phyloP scores from a whole-genome alignment of 2,797 vertebrate genomes.

The Microhierax caerulescens region DNA sequence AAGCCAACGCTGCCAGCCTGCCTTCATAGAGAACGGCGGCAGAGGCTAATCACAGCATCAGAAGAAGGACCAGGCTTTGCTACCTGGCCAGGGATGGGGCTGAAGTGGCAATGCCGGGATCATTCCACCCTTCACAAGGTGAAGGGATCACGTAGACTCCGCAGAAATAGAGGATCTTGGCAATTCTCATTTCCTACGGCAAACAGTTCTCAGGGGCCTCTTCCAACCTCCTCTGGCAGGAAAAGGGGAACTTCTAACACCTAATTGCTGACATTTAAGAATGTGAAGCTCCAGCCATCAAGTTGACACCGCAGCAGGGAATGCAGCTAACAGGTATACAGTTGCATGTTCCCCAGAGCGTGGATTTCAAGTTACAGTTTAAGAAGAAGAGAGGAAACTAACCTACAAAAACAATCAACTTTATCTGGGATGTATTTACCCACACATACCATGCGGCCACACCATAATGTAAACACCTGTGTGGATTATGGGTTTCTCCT shows the following conservation, averaged over 20 bases:
- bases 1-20: background rate
- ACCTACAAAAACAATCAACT: background rate
- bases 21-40: fast-evolving
- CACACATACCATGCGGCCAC: background rate
- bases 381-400: background rate
- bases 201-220: slow-evolving; percentile 33
- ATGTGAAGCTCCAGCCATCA: slow-evolving; percentile 7
- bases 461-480: background rate
- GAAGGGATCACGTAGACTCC: background rate
- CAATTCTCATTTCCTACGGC: background rate
- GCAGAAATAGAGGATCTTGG: background rate
- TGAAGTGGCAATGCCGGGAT: background rate
- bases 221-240: slow-evolving; percentile 30
- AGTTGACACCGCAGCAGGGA: background rate
- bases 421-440: slow-evolving; percentile 10
- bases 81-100: background rate
- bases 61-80: background rate
- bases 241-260: slow-evolving; percentile 37
- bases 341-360: background rate
- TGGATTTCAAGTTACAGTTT: slow-evolving; percentile 19
- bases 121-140: background rate
- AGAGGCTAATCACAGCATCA: background rate
- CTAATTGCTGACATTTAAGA: slow-evolving; percentile 46
- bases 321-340: background rate
- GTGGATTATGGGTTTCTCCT: background rate